These are phyloP conservation scores for Solenopsis invicta DNA, from an alignment of 1,140 invertebrate genomes.

Conservation along the genomic window DNA sequence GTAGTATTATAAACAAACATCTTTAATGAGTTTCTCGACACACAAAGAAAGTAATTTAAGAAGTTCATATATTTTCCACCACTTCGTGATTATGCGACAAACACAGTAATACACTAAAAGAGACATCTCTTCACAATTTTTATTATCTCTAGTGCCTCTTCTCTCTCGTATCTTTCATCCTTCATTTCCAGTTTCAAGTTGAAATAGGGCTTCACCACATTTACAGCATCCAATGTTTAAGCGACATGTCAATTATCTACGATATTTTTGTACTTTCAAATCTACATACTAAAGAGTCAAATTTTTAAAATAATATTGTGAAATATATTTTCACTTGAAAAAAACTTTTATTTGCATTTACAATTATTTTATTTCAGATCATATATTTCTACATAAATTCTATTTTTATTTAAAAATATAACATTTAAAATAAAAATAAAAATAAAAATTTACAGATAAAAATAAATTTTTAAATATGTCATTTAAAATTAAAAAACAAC, in stretches of 20 bases:
- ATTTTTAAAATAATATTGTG: too few relatives aligned
- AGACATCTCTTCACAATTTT: constrained; percentile 8
- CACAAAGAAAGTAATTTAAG: background rate
- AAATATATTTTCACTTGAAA: too few relatives aligned
- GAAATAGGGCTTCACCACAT: constrained; percentile 23
- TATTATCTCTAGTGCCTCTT: constrained; percentile 43
- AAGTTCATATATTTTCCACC: constrained; percentile 19
- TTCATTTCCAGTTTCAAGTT: constrained; percentile 46
- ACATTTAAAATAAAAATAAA: too few relatives aligned
- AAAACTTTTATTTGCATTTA: too few relatives aligned
- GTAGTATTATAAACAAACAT: background rate
- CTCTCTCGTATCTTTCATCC: constrained; percentile 26
- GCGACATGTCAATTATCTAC: background rate
- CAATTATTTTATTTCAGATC: too few relatives aligned
- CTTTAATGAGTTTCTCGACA: background rate
- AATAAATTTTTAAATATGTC: background rate
- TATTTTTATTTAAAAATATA: too few relatives aligned
- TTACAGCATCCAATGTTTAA: background rate
- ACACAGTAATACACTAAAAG: background rate
- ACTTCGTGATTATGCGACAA: background rate
- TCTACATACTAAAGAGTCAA: too few relatives aligned
- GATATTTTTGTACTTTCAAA: background rate
- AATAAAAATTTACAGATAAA: too few relatives aligned
- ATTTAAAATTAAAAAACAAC: background rate
- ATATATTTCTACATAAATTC: too few relatives aligned